phyloP scores from a whole-genome alignment of 2,888 invertebrate species.

The Aelia acuminata region DNA sequence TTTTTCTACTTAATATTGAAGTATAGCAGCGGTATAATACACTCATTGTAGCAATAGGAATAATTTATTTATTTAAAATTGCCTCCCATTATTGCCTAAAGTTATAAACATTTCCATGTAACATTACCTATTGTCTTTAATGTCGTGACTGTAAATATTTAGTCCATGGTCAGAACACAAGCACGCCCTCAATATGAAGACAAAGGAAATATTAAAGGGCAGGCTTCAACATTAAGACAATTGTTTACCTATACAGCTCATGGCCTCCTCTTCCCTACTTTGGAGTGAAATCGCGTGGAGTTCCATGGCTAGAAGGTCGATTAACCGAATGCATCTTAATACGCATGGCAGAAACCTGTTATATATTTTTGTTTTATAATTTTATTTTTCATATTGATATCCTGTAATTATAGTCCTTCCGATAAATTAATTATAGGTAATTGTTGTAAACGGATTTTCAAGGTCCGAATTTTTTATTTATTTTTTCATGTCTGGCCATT shows the following conservation, averaged over 20 bases:
- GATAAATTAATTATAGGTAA: no score
- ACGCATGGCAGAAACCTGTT: neutral
- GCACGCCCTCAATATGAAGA: neutral
- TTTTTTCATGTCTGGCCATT: no score
- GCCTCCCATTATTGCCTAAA: no score
- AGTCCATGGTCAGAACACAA: neutral
- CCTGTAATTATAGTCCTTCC: no score
- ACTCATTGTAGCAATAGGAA: no score
- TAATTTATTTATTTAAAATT: no score
- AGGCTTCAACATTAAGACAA: neutral
- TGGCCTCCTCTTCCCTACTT: neutral
- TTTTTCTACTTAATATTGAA: no score
- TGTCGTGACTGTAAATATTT: neutral
- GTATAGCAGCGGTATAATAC: no score
- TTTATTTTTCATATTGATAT: no score
- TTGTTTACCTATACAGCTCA: neutral
- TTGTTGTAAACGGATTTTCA: no score
- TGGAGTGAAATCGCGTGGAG: neutral
- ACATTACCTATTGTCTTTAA: neutral
- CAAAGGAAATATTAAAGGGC: conserved; percentile 6
- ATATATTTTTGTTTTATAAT: neutral
- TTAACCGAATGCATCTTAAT: neutral
- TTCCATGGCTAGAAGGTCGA: neutral
- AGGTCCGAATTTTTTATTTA: no score
- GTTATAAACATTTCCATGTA: no score